These are phyloP conservation scores for Lethenteron camtschaticum DNA, from an alignment of 2,113 vertebrate species.

Conservation along the genomic window DNA sequence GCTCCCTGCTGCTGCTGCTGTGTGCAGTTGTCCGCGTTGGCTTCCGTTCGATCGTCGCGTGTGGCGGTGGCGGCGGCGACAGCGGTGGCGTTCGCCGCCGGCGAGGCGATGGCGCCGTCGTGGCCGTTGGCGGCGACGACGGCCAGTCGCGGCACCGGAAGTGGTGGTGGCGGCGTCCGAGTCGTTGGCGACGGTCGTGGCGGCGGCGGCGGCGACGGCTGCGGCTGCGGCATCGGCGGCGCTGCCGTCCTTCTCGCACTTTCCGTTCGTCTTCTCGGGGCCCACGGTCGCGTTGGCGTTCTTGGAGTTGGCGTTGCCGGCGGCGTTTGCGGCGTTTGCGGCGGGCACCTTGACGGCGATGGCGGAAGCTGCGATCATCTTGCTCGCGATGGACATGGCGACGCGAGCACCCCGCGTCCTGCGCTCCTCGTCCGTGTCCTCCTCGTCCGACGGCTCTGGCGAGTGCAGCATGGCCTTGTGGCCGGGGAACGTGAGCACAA, in stretches of 20 bases:
- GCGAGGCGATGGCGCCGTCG: background rate
- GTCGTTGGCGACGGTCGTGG: background rate
- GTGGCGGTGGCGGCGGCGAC: too few species aligned
- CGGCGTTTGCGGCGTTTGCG: background rate
- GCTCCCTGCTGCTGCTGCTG: too few species aligned
- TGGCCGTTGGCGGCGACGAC: background rate
- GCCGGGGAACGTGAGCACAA: conserved; percentile 4
- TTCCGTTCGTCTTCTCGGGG: too few species aligned
- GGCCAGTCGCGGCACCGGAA: background rate
- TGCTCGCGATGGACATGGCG: background rate
- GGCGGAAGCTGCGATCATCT: too few species aligned
- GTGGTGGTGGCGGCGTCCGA: background rate
- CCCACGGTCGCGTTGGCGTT: background rate
- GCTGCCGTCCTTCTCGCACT: too few species aligned
- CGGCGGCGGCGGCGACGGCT: too few species aligned
- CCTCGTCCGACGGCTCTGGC: background rate
- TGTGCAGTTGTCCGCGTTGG: too few species aligned
- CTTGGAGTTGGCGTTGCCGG: background rate
- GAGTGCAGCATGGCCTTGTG: conserved; percentile 1
- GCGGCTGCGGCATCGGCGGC: too few species aligned
- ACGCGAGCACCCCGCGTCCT: background rate
- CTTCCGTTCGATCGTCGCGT: too few species aligned
- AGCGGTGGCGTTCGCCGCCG: too few species aligned
- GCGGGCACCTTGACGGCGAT: background rate
- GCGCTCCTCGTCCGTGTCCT: background rate